Conservation (phyloP, 1,140 invertebrate genomes). For the Bombus fervidus region DNA sequence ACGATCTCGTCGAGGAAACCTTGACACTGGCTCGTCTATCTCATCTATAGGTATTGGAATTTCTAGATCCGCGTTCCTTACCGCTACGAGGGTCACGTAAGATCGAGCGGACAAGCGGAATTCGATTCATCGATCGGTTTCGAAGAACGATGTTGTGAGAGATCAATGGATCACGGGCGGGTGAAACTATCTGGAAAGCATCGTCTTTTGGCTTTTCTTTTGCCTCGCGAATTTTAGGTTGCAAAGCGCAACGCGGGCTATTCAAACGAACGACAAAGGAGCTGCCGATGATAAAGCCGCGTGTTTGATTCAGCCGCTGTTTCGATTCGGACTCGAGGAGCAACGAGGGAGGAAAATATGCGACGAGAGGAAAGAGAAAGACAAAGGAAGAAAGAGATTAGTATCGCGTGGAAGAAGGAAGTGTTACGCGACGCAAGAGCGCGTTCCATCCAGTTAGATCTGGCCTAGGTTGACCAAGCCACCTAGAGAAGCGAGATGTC, state of each 20-base stretch:
- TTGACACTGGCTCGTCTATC: neutral
- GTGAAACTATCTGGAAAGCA: neutral
- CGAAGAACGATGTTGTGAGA: neutral
- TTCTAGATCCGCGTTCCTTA: neutral
- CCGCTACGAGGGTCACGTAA: too few relatives aligned
- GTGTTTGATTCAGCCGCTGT: neutral
- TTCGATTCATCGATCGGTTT: neutral
- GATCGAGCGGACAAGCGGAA: neutral
- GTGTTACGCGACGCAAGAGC: neutral
- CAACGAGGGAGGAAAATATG: neutral
- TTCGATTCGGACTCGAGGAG: neutral
- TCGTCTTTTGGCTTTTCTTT: neutral
- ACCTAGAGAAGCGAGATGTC: slow-evolving; percentile 7
- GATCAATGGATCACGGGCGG: too few relatives aligned
- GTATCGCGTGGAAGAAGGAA: neutral
- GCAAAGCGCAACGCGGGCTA: too few relatives aligned
- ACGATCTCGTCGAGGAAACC: neutral
- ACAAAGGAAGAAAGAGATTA: too few relatives aligned
- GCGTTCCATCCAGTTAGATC: slow-evolving; percentile 36
- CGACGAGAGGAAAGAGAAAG: neutral
- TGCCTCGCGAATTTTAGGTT: neutral
- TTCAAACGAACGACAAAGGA: neutral
- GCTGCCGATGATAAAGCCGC: neutral
- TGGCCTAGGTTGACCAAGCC: slow-evolving; percentile 35
- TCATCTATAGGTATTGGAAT: neutral